Conservation (phyloP, 2,888 invertebrate genomes). For the Caenorhabditis doughertyi region DNA sequence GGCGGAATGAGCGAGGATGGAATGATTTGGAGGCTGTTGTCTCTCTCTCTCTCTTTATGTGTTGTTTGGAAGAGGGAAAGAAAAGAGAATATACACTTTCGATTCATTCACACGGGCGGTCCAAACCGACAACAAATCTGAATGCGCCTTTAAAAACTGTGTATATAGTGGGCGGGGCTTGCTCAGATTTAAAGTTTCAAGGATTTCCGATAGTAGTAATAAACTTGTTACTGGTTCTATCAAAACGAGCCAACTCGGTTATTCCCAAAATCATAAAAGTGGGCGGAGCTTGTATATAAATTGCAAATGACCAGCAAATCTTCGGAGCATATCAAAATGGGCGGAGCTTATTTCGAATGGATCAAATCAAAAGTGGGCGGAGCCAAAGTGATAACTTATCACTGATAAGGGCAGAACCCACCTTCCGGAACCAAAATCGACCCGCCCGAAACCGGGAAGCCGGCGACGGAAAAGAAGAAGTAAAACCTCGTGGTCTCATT, state of each 20-base stretch:
- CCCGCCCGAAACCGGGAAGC: background rate
- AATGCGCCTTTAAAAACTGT: background rate
- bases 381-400: conserved; percentile 12
- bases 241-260: too few relatives aligned
- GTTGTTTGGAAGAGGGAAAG: background rate
- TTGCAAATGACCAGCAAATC: too few relatives aligned
- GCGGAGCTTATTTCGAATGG: too few relatives aligned
- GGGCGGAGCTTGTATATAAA: background rate
- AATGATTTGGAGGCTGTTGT: conserved; percentile 53
- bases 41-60: background rate
- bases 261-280: too few relatives aligned
- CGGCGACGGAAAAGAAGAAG: conserved; percentile 4
- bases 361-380: background rate
- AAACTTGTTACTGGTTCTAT: too few relatives aligned
- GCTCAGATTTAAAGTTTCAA: too few relatives aligned
- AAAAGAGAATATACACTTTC: background rate
- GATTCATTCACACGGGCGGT: too few relatives aligned
- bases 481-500: conserved; percentile 12
- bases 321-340: too few relatives aligned
- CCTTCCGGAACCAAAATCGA: too few relatives aligned
- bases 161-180: too few relatives aligned
- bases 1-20: conserved; percentile 55
- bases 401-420: too few relatives aligned
- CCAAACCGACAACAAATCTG: background rate
- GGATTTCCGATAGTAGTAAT: too few relatives aligned